Evolutionary conservation across 2,888 invertebrate genomes (phyloP).

Genomic region (Embidobia sp.): DNA sequence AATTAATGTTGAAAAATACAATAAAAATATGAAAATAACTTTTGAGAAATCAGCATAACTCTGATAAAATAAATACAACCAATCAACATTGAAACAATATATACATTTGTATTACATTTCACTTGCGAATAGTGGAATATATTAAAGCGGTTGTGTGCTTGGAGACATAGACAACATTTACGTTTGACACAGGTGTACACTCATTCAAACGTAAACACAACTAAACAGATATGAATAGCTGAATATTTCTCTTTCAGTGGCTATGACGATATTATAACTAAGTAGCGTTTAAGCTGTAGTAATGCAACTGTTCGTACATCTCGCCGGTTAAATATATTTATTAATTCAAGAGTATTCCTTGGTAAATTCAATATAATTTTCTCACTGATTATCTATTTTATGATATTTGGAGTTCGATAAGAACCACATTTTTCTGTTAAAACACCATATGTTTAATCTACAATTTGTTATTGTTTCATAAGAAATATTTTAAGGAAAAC

Average conservation of each 20-base stretch:
- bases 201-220: conserved; percentile 27
- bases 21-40: no score
- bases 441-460: no score
- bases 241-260: conserved; percentile 19
- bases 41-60: not conserved
- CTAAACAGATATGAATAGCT: conserved; percentile 35
- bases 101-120: conserved; percentile 24
- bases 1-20: no score
- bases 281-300: conserved; percentile 20
- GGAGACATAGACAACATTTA: conserved; percentile 28
- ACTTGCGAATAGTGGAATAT: conserved; percentile 21
- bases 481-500: conserved; percentile 68
- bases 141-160: conserved; percentile 11
- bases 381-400: no score
- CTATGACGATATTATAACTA: conserved; percentile 24
- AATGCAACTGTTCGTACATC: conserved; percentile 17
- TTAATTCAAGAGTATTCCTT: conserved; percentile 1
- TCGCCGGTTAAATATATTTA: not conserved
- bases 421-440: no score
- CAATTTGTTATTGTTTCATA: conserved; percentile 76
- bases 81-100: conserved; percentile 23
- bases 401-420: no score
- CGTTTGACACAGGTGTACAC: conserved; percentile 31
- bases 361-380: no score
- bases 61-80: conserved; percentile 6